Conservation (phyloP, 2,888 invertebrate species). For the Drosophila diplacantha region DNA sequence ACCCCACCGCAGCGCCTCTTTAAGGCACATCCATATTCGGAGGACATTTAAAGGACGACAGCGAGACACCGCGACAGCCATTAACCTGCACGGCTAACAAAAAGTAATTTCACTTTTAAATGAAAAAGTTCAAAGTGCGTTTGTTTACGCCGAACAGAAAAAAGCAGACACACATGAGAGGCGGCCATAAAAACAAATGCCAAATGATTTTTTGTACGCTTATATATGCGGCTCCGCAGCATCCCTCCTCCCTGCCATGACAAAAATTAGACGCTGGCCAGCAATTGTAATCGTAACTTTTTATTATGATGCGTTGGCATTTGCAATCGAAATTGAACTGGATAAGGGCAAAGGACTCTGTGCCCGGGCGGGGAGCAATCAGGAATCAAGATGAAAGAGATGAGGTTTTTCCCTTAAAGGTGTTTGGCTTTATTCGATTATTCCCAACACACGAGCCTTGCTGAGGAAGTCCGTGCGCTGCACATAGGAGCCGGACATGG, state of each 20-base stretch:
- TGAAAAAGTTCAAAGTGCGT: constrained; percentile 72
- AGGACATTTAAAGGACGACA: constrained; percentile 67
- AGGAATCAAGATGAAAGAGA: background rate
- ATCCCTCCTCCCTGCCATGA: constrained; percentile 8
- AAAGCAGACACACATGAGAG: constrained; percentile 38
- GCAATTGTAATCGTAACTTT: constrained; percentile 63
- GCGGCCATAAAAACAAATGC: constrained; percentile 66
- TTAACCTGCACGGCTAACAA: constrained; percentile 55
- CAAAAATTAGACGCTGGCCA: constrained; percentile 57
- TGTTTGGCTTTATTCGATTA: constrained; percentile 74
- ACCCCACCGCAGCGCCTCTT: constrained; percentile 18
- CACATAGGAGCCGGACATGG: constrained; percentile 85
- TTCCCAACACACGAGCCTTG: constrained; percentile 79
- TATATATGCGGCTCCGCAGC: background rate
- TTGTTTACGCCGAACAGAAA: constrained; percentile 49
- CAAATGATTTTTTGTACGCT: constrained; percentile 58
- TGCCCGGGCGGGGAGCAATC: background rate
- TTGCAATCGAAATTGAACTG: constrained; percentile 40
- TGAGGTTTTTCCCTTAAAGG: background rate
- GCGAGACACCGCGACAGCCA: constrained; percentile 45
- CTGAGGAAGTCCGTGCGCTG: constrained; percentile 84
- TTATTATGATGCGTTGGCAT: constrained; percentile 51
- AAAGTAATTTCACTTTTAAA: constrained; percentile 71
- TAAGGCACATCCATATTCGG: constrained; percentile 49
- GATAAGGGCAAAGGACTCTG: constrained; percentile 3